phyloP scores from a whole-genome alignment of 1,140 invertebrate genomes.

The Zaprionus kolodkinae region DNA sequence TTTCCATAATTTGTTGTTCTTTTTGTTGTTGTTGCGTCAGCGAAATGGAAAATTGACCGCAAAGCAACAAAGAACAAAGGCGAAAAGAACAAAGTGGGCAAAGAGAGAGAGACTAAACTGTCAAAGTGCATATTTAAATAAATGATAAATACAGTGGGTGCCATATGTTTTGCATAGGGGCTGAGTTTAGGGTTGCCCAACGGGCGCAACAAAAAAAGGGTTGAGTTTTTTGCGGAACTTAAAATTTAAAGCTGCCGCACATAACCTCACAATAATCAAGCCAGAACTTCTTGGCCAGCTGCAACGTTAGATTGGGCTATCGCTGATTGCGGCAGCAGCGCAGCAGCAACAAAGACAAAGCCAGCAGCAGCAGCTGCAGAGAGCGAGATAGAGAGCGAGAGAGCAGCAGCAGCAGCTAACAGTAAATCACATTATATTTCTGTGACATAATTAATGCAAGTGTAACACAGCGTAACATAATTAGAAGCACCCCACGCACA shows the following conservation, averaged over 20 bases:
- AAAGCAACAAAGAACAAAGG: slow-evolving; percentile 63
- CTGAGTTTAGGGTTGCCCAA: not conserved
- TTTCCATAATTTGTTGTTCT: slow-evolving; percentile 61
- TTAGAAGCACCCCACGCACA: slow-evolving; percentile 65
- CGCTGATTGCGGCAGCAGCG: slow-evolving; percentile 23
- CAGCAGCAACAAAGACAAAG: slow-evolving; percentile 27
- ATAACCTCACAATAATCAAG: not conserved
- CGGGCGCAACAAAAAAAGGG: not conserved
- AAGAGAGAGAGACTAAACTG: slow-evolving; percentile 21
- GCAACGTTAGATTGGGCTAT: slow-evolving; percentile 43
- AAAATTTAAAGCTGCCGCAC: not conserved
- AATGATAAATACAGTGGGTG: slow-evolving; percentile 18
- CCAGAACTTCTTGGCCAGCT: slow-evolving; percentile 4
- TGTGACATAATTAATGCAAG: slow-evolving; percentile 81
- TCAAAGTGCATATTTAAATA: slow-evolving; percentile 28
- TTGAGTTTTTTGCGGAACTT: not conserved
- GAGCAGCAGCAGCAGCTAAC: slow-evolving; percentile 47
- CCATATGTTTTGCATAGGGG: slow-evolving; percentile 5
- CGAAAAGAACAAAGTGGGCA: slow-evolving; percentile 43
- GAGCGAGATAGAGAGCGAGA: not conserved
- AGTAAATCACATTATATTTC: slow-evolving; percentile 80
- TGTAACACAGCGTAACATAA: slow-evolving; percentile 80
- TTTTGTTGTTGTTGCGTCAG: slow-evolving; percentile 48
- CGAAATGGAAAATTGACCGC: slow-evolving; percentile 77
- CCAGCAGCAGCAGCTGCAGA: not conserved